Conservation (phyloP, 2,797 vertebrate species). For the Apogon talboti region DNA sequence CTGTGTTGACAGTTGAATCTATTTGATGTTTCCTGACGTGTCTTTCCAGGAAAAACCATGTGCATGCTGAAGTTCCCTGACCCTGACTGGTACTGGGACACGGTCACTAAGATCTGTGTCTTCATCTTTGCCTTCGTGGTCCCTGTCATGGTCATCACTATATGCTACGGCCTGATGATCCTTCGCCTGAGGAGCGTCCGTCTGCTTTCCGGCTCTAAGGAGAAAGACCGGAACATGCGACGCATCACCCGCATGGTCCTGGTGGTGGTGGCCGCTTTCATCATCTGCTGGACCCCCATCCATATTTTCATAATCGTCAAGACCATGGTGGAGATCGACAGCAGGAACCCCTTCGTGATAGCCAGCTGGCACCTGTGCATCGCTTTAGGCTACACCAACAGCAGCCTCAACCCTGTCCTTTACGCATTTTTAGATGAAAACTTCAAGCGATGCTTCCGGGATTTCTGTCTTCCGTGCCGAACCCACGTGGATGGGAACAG, state of each 20-base stretch:
- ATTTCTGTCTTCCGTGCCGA: constrained; percentile 90
- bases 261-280: constrained; percentile 94
- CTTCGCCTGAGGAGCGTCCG: constrained; percentile 91
- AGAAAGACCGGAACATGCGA: constrained; percentile 93
- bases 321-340: constrained; percentile 92
- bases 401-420: constrained; percentile 94
- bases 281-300: constrained; percentile 96
- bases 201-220: constrained; percentile 93
- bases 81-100: constrained; percentile 95
- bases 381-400: constrained; percentile 95
- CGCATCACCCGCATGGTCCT: constrained; percentile 96
- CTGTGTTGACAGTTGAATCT: no score
- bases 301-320: constrained; percentile 97
- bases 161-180: constrained; percentile 96
- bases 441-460: constrained; percentile 93
- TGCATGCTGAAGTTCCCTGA: constrained; percentile 92
- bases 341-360: constrained; percentile 89
- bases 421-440: constrained; percentile 96
- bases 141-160: constrained; percentile 92
- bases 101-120: constrained; percentile 94
- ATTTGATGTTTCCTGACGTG: not conserved
- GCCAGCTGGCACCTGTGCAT: constrained; percentile 96
- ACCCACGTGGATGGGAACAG: constrained; percentile 77
- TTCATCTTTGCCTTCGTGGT: constrained; percentile 95
- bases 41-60: constrained; percentile 82